phyloP scores from a whole-genome alignment of 1,140 invertebrate genomes.

The Sycophila sp. region DNA sequence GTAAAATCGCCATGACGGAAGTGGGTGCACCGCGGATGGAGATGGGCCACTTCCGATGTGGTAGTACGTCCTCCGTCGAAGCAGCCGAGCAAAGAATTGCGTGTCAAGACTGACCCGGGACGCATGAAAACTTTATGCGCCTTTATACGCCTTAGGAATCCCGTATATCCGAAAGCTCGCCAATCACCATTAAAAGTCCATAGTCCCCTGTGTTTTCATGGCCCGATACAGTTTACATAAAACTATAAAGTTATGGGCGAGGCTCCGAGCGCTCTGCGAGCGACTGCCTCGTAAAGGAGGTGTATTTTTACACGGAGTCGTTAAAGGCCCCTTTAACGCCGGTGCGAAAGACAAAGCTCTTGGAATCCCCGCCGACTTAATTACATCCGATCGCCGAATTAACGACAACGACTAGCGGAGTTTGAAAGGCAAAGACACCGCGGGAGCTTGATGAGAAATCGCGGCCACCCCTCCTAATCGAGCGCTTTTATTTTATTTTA shows the following conservation, averaged over 20 bases:
- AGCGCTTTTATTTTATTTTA: conserved; percentile 32
- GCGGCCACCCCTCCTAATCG: conserved; percentile 20
- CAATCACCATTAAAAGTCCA: conserved; percentile 40
- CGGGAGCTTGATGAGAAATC: conserved; percentile 48
- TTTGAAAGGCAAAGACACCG: conserved; percentile 39
- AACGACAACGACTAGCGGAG: conserved; percentile 8
- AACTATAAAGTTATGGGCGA: conserved; percentile 34
- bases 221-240: conserved; percentile 40
- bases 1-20: conserved; percentile 4
- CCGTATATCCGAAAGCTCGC: conserved; percentile 32
- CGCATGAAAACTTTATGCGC: conserved; percentile 33
- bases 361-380: conserved; percentile 41
- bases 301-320: conserved; percentile 51
- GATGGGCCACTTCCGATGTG: conserved; percentile 30
- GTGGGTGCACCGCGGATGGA: neutral
- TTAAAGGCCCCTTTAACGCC: conserved; percentile 52
- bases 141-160: conserved; percentile 15
- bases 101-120: conserved; percentile 39
- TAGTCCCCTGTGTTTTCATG: conserved; percentile 25
- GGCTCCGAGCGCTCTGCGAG: conserved; percentile 21
- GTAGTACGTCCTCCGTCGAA: neutral
- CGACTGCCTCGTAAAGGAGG: conserved; percentile 23
- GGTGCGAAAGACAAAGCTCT: conserved; percentile 47
- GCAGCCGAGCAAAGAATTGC: conserved; percentile 37
- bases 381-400: conserved; percentile 54